Base-by-base conservation (phyloP, 92 coral and sea anemone species). In the Scolanthus callimorphus region DNA sequence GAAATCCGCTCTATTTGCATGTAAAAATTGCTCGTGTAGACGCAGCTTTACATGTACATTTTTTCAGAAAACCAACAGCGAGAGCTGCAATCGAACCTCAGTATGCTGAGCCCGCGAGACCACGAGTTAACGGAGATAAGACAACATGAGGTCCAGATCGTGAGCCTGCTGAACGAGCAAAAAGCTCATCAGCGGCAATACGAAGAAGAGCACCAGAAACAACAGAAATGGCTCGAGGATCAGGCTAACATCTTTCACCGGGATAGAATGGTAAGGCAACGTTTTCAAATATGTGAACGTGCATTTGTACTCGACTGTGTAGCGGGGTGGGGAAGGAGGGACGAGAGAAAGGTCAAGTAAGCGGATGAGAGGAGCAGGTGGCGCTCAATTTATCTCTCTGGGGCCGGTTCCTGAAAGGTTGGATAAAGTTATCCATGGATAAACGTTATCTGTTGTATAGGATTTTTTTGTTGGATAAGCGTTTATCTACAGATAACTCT, bases 121-220 rank as follows among this genome's bases (percentile, higher is more conserved):
- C 59, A 79, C 22, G 90, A 82, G 51, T 53, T 87, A 41, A 79
- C 86, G 43, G 96, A 87, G 63, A 83, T 87, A 27, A 79, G 80
- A 11, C 70, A 76, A 52, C 86, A 80, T 29, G 96, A 87, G 52
- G 81, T 69, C 24, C 83, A 74, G 62, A 83, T 87, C 25, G 73
- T 87, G 31, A 65, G 68, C 47, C 83, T 87, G 22, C 75, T 87
- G 57, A 69, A 71, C 59, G 90, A 82, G 51, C 96, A 87, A 45
- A 72, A 72, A 15, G 63, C 60, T 17, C 90, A 87, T 25, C 90
- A 87, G 53, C 64, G 41, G 25, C 78, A 78, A 31, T 76, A 72
- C 29, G 83, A 82, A 56, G 71, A 85, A 51, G 55, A 82, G 37
- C 78, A 80, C 59, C 38, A 31, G 43, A 55, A 57, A 19, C 96